These are phyloP conservation scores for Oscheius sp. DNA, from an alignment of 2,888 invertebrate species.

Conservation along the genomic window DNA sequence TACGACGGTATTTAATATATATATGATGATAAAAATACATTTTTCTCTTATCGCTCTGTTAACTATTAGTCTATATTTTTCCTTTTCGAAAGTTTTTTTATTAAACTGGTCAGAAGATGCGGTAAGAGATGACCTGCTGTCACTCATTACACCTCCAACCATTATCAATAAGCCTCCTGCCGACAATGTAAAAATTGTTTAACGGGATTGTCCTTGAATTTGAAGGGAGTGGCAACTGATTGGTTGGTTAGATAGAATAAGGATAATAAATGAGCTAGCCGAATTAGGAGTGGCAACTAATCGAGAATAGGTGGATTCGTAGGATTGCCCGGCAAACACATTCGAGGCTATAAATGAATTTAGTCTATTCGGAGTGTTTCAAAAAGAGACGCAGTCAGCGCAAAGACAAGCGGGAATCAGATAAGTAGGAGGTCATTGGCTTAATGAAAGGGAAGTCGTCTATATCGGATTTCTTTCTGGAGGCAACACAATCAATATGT, in stretches of 20 bases:
- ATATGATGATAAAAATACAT: too few species aligned
- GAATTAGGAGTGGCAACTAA: constrained; percentile 1
- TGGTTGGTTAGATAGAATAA: background rate
- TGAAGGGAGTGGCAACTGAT: background rate
- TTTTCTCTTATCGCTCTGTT: too few species aligned
- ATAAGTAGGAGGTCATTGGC: constrained; percentile 15
- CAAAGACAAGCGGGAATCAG: constrained; percentile 26
- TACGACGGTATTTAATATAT: too few species aligned
- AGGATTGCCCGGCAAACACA: too few species aligned
- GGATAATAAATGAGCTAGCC: background rate
- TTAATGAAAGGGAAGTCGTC: background rate
- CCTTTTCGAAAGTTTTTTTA: too few species aligned
- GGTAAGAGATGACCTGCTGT: constrained; percentile 20
- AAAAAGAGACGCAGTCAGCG: too few species aligned
- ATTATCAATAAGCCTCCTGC: constrained; percentile 14
- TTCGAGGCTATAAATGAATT: too few species aligned
- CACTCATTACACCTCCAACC: constrained; percentile 11
- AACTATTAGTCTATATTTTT: too few species aligned
- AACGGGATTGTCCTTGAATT: background rate
- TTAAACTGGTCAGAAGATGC: too few species aligned
- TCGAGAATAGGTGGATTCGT: too few species aligned
- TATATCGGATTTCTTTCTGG: constrained; percentile 12
- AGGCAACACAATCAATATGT: constrained; percentile 20
- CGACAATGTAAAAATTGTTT: constrained; percentile 11
- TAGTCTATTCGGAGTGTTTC: too few species aligned